Evolutionary conservation across 2,888 invertebrate species (phyloP), one percentile per base, ranked within the genome.

Genomic region (Acrobasis suavella): DNA sequence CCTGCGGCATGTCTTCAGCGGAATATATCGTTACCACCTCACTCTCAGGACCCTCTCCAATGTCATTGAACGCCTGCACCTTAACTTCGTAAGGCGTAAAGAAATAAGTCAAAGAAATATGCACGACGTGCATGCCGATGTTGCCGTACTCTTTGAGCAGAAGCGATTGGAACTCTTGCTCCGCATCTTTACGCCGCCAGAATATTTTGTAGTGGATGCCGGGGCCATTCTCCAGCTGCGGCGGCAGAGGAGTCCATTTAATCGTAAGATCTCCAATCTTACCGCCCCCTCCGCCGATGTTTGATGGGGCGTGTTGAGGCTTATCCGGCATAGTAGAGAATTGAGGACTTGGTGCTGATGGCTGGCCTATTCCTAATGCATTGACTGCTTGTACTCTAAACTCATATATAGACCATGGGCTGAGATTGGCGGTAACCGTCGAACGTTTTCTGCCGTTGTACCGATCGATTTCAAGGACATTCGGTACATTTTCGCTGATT

Each of bases 201-300:
- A 96, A 98, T 69, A 98, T 94, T 82, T 96, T 97, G 84, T 99
- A 99, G 81, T 97, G 96, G 68, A 98, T 95, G 50, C 96, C 97
- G 32, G 96, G 96, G 0, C 97, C 98, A 82, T 98, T 97, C 83
- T 98, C 98, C 71, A 98, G 95, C 65, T 96, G 94, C 0, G 94
- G 87, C 66, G 94, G 93, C 38, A 98, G 81, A 0, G 97, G 96
- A 72, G 95, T 93, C 98, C 98, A 99, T 0, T 95, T 96, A 60
- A 99, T 97, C 0, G 97, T 96, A 5, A 99, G 94, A 80, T 98
- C 98, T 0, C 98, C 98, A 67, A 98, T 97, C 86, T 98, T 98
- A 12, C 98, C 98, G 52, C 98, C 98, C 6, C 99, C 99, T 0
- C 99, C 98, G 15, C 97, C 95, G 50, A 99, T 94, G 74, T 97